Evolutionary conservation across 2,888 invertebrate genomes (phyloP), one percentile per base, ranked within the genome.

Genomic region (Rhynchonema sp.): DNA sequence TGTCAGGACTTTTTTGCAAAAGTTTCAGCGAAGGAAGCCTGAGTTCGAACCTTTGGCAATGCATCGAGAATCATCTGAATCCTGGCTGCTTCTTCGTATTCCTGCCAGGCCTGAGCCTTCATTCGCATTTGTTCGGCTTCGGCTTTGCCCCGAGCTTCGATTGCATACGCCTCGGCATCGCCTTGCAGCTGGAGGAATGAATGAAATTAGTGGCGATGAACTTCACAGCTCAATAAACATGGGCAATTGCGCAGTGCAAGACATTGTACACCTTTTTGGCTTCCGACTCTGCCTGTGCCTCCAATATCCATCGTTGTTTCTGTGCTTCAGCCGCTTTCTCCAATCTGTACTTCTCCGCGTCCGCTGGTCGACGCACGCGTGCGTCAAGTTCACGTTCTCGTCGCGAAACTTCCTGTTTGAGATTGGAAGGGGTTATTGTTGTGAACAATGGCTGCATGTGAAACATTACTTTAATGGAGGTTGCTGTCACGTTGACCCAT

Each of bases 291-390:
- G 92, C 94, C 73, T 92, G 87, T 1, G 94, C 92, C 75, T 94
- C 92, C 70, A 92, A 81, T n/a, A 91, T 82, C 3, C 87, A 82
- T 66, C 86, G 82, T 71, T 85, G 79, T 73, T 83, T 83, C 74
- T 91, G 86, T 6, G 94, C 94, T 74, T 94, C 91, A 0, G 94
- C 92, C 62, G 96, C 74, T 75, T 90, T 92, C 75, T 94, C 92
- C 67, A 94, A 76, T 64, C 82, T 83, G 73, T 77, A 83, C 73
- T 89, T 91, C 74, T 96, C 94, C 2, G 94, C 94, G 76, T 94
- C 91, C 0, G 94, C 94, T 6, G 92, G 92, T 73, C 89, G 84
- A 68, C 87, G 82, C 2, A 96, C 79, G 1, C 86, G 90, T 0
- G 94, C 89, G 71, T 94, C 92, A 27, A 96, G 77, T 73, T 94